These are phyloP conservation scores for Artibeus lituratus DNA, from an alignment of 2,797 vertebrate genomes.

Conservation along the genomic window DNA sequence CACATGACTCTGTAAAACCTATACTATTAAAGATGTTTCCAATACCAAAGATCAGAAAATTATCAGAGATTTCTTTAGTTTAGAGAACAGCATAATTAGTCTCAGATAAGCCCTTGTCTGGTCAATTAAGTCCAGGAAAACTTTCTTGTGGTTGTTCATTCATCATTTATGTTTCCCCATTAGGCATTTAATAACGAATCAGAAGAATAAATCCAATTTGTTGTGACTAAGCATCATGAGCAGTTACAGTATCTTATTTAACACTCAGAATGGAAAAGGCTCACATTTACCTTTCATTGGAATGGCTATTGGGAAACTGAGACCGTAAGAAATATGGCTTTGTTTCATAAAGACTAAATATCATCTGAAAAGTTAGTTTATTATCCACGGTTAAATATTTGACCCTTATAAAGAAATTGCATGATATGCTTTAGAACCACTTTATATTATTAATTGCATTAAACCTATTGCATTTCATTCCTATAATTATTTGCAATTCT, in stretches of 20 bases:
- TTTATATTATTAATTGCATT: not conserved
- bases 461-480: not conserved
- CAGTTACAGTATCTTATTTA: not conserved
- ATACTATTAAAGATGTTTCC: not conserved
- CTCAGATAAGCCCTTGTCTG: not conserved
- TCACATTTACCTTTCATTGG: not conserved
- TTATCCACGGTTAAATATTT: constrained; percentile 1
- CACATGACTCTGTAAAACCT: not conserved
- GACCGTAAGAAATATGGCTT: constrained; percentile 12
- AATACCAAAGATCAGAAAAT: constrained; percentile 3
- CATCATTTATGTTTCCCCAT: constrained; percentile 18
- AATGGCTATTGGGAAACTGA: not conserved
- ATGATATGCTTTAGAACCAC: not conserved
- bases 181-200: constrained; percentile 38
- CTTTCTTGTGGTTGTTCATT: constrained; percentile 20
- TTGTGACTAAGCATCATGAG: not conserved
- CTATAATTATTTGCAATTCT: constrained; percentile 9
- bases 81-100: constrained; percentile 20
- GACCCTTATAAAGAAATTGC: not conserved
- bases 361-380: constrained; percentile 31
- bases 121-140: constrained; percentile 13
- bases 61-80: not conserved
- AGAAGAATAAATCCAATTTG: constrained; percentile 20
- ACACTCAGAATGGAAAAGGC: not conserved
- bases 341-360: constrained; percentile 36